Conservation (phyloP, 2,888 invertebrate genomes). For the Watsonalla binaria region DNA sequence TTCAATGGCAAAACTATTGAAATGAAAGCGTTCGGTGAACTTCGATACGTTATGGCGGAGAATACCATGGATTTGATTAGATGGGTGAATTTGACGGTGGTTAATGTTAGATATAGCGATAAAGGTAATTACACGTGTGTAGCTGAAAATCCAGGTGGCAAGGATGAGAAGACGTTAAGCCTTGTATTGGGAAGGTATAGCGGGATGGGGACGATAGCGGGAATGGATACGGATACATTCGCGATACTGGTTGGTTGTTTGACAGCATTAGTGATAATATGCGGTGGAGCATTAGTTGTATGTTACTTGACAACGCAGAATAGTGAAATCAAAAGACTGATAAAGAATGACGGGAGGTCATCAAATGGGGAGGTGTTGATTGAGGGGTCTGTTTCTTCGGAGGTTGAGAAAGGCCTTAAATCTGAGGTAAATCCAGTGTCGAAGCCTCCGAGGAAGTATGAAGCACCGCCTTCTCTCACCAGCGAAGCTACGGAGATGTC, state of each 20-base stretch:
- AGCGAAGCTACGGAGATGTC: slow-evolving; percentile 87
- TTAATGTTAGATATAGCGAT: slow-evolving; percentile 81
- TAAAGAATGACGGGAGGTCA: slow-evolving; percentile 79
- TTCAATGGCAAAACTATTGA: slow-evolving; percentile 82
- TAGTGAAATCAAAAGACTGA: slow-evolving; percentile 76
- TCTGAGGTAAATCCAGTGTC: slow-evolving; percentile 89
- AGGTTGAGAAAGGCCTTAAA: slow-evolving; percentile 88
- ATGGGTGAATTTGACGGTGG: slow-evolving; percentile 85
- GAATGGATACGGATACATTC: slow-evolving; percentile 72
- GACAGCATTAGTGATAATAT: slow-evolving; percentile 65
- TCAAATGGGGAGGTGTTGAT: slow-evolving; percentile 83
- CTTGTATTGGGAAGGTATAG: slow-evolving; percentile 76
- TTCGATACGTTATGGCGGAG: slow-evolving; percentile 68
- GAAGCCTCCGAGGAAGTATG: slow-evolving; percentile 87
- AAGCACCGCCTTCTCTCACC: slow-evolving; percentile 81
- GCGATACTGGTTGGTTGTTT: slow-evolving; percentile 72
- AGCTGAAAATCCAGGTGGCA: slow-evolving; percentile 90
- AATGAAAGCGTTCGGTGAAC: slow-evolving; percentile 67
- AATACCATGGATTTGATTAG: slow-evolving; percentile 68
- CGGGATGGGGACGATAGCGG: slow-evolving; percentile 61
- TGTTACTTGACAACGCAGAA: slow-evolving; percentile 78
- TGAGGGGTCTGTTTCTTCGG: slow-evolving; percentile 85
- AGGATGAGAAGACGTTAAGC: slow-evolving; percentile 85
- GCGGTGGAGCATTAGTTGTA: slow-evolving; percentile 64
- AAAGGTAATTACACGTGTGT: slow-evolving; percentile 87